Conservation (phyloP, 2,888 invertebrate genomes). For the Uropetala carovei region DNA sequence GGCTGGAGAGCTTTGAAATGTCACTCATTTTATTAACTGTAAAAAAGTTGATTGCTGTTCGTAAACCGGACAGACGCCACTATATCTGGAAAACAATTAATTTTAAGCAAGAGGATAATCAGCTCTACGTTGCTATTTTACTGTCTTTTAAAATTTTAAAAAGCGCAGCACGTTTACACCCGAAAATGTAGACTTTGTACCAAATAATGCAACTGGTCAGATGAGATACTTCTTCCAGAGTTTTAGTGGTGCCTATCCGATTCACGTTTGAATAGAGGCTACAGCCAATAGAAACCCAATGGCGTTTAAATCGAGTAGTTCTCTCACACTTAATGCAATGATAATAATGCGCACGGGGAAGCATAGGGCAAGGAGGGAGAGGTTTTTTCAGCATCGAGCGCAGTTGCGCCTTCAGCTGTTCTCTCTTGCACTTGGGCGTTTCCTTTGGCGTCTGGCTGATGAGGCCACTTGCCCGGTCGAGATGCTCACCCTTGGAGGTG, state of each 20-base stretch:
- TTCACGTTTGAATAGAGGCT: not conserved
- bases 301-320: no score
- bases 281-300: no score
- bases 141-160: no score
- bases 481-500: slow-evolving; percentile 23
- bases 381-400: not conserved
- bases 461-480: slow-evolving; percentile 26
- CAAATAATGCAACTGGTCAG: not conserved
- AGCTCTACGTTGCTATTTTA: not conserved
- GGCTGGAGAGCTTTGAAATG: not conserved
- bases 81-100: not conserved
- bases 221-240: not conserved
- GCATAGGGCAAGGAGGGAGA: not conserved
- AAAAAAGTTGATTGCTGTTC: not conserved
- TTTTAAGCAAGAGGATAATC: not conserved
- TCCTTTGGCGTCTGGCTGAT: slow-evolving; percentile 41
- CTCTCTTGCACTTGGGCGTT: not conserved
- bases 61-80: not conserved
- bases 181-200: not conserved
- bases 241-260: slow-evolving; percentile 2
- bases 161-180: no score
- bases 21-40: not conserved
- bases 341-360: not conserved
- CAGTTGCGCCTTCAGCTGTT: slow-evolving; percentile 14
- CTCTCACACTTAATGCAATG: no score